Evolutionary conservation across 2,113 vertebrate species (phyloP).

Genomic region (Oenanthe melanoleuca): DNA sequence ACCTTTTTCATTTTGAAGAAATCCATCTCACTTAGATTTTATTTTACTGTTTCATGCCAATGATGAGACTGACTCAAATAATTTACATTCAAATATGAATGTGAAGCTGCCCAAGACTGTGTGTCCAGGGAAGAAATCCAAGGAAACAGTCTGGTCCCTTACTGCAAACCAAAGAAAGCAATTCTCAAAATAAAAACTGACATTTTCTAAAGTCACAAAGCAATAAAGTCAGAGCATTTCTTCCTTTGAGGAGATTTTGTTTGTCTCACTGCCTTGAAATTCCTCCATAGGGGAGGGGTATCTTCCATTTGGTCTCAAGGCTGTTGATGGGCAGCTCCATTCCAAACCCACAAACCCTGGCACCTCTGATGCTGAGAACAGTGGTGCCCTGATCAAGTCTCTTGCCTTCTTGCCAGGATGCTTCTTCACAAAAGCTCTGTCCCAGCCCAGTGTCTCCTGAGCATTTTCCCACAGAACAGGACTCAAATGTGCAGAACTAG

Average conservation of each 20-base stretch:
- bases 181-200: slow-evolving; percentile 21
- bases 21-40: not conserved
- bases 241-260: not conserved
- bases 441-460: not conserved
- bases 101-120: not conserved
- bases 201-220: not conserved
- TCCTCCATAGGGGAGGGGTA: not conserved
- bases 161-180: slow-evolving; percentile 1
- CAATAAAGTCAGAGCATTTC: not conserved
- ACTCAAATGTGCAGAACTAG: not conserved
- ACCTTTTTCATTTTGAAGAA: not conserved
- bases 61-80: not conserved
- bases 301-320: not conserved
- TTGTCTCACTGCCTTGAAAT: not conserved
- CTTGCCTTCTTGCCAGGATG: not conserved
- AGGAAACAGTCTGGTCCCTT: not conserved
- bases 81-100: not conserved
- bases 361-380: not conserved
- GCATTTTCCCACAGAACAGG: not conserved
- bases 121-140: slow-evolving; percentile 1
- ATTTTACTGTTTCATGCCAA: slow-evolving; percentile 3
- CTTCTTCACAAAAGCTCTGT: not conserved
- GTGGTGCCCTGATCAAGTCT: not conserved
- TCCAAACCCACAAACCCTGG: not conserved
- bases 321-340: not conserved